phyloP scores from a whole-genome alignment of 1,140 invertebrate species.

The Saccostrea echinata region DNA sequence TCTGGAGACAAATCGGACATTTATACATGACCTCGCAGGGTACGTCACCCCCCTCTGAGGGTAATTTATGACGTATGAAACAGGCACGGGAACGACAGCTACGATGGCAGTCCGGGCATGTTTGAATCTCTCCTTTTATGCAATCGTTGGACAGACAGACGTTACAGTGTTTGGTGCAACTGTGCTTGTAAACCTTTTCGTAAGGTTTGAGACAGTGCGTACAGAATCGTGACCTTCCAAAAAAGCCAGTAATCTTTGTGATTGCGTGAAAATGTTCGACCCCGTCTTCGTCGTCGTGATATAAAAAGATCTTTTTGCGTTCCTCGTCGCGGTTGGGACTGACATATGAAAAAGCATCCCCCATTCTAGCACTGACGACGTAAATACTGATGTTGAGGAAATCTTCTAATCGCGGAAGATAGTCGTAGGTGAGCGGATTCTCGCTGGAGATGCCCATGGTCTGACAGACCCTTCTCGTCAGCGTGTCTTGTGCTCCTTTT shows the following conservation, averaged over 20 bases:
- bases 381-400: slow-evolving; percentile 14
- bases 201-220: slow-evolving; percentile 45
- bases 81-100: slow-evolving; percentile 14
- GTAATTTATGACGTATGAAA: background rate
- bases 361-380: background rate
- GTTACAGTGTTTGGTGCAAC: slow-evolving; percentile 11
- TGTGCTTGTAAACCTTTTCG: slow-evolving; percentile 4
- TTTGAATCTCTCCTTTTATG: background rate
- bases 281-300: background rate
- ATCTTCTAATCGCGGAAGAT: slow-evolving; percentile 12
- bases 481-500: background rate
- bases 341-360: slow-evolving; percentile 22
- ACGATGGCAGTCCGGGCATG: slow-evolving; percentile 25
- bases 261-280: slow-evolving; percentile 40
- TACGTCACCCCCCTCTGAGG: background rate
- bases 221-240: slow-evolving; percentile 6
- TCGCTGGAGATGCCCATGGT: background rate
- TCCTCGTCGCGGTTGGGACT: background rate
- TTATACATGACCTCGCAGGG: background rate
- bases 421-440: background rate
- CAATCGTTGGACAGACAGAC: slow-evolving; percentile 15
- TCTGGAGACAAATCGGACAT: background rate
- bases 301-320: slow-evolving; percentile 15
- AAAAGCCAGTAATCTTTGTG: slow-evolving; percentile 27
- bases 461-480: background rate